Evolutionary conservation across 2,113 vertebrate species (phyloP), one percentile per base, ranked within the genome.

Genomic region (Toxostoma redivivum): DNA sequence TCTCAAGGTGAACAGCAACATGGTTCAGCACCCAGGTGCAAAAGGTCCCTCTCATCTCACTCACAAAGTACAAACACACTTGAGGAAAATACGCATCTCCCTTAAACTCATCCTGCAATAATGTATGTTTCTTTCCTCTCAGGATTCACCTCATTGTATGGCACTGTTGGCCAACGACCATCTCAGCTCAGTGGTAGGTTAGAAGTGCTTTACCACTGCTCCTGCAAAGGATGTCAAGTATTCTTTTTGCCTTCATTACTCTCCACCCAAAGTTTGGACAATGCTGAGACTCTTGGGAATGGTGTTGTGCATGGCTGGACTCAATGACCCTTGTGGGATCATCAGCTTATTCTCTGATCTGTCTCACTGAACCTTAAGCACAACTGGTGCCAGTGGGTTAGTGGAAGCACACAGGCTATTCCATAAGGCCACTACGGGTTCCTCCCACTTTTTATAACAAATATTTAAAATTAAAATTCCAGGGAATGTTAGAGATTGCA

Each of bases 111-210:
- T 27, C 62, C 42, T 66, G 61, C 22, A 40, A 8, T 33, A 91
- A 60, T 0, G 0, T 8, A 19, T 7, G 1, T 35, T 73, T 64
- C n/a, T 47, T 17, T 30, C 33, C 35, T 70, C 71, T 64, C 42
- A 56, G 69, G 47, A 37, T 38, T 61, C 38, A 30, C 11, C 12
- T 83, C 37, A 56, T 0, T 7, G 0, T 7, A 35, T 6, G 21
- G 23, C 24, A 40, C n/a, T 11, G 78, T 15, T 2, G 2, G 12
- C 19, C 61, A 90, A 65, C 0, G 5, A 80, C 48, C 0, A 0
- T 20, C 44, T 54, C 16, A 1, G 38, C 28, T n/a, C 13, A 40
- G 30, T 5, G 14, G 15, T 0, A 62, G 12, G 10, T n/a, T 37
- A 48, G 13, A 90, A 78, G 5, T 7, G 7, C 24, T 47, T 38